Conservation (phyloP, 2,797 vertebrate genomes). For the Mus spretus region DNA sequence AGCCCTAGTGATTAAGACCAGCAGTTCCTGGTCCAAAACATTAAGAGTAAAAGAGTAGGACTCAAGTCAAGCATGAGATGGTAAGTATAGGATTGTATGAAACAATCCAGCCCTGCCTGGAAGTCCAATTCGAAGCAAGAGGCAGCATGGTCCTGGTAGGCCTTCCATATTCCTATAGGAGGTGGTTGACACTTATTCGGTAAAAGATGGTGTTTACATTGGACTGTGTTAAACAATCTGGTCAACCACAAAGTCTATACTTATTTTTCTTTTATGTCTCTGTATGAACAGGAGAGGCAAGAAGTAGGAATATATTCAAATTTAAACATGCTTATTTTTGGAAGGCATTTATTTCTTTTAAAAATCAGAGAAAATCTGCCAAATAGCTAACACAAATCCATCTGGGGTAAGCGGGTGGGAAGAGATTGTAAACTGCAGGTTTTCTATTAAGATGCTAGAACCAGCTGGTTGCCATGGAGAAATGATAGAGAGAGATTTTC, state of each 20-base stretch:
- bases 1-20: not conserved
- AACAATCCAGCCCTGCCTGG: not conserved
- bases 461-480: constrained; percentile 70
- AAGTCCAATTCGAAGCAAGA: not conserved
- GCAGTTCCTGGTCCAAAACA: not conserved
- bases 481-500: constrained; percentile 49
- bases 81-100: not conserved
- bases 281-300: not conserved
- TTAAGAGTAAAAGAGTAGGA: not conserved
- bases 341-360: constrained; percentile 55
- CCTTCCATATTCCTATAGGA: not conserved
- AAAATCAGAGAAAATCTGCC: constrained; percentile 10
- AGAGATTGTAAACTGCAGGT: constrained; percentile 43
- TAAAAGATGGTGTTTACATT: not conserved
- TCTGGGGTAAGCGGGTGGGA: not conserved
- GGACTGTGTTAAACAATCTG: not conserved
- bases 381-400: constrained; percentile 42
- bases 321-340: constrained; percentile 12
- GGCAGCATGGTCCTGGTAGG: too few relatives aligned
- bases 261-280: not conserved
- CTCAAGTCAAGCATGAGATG: not conserved
- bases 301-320: constrained; percentile 40
- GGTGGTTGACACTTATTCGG: not conserved
- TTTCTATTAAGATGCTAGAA: constrained; percentile 61
- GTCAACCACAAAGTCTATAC: not conserved